Evolutionary conservation across 2,888 invertebrate genomes (phyloP), one percentile per base, ranked within the genome.

Genomic region (Synanthedon andrenaeformis): DNA sequence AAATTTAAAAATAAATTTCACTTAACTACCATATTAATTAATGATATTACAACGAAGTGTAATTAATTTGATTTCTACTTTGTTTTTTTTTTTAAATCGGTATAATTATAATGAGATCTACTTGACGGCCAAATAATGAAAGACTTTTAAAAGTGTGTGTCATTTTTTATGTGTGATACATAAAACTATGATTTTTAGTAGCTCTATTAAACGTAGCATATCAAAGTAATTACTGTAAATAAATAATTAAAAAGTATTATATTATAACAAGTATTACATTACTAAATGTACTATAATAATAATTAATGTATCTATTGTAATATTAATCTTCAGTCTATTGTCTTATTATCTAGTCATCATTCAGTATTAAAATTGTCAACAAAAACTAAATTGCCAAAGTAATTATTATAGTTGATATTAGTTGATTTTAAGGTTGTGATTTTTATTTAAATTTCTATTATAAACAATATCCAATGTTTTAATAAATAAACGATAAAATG

Each of bases 341-440:
- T n/a, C n/a, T n/a, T n/a, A n/a, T n/a, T n/a, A 45, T 54, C 54
- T 55, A 60, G 58, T 60, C 59, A 57, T 57, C 55, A 53, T 50
- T 51, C 28, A 11, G 41, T 35, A 51, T 35, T 51, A 51, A 19
- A 49, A 23, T 3, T 49, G 3, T 49, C 12, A 10, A 14, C 57
- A 52, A 56, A 53, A 56, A 57, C 41, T 52, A 57, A 60, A 62
- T 67, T 68, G 66, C 69, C 69, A 70, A 74, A 70, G 17, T 60
- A 63, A 60, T 57, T 56, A 62, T 65, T 3, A 66, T 57, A 53
- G 56, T 64, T 65, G 68, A 63, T 60, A 67, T 72, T 61, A 67
- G 59, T 74, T 73, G 59, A 23, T 69, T 73, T 71, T 69, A 66
- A 65, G 79, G 79, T 79, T 79, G 79, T 79, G 79, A 78, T 70